phyloP scores from a whole-genome alignment of 2,113 vertebrate species.

The Ceyx margarethae region DNA sequence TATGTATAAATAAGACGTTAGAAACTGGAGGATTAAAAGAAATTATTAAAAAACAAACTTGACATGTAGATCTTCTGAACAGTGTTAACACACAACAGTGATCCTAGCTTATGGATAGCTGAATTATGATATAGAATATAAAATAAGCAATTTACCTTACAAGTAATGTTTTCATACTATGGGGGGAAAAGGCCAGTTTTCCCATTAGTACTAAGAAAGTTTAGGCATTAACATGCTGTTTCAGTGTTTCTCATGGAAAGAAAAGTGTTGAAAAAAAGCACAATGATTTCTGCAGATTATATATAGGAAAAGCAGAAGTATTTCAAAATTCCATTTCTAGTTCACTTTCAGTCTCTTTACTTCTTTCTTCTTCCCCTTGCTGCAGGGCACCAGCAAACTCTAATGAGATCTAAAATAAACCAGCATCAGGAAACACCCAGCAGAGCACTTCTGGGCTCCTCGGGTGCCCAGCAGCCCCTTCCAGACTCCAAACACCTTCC shows the following conservation, averaged over 20 bases:
- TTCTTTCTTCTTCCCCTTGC: constrained; percentile 27
- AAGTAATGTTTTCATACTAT: constrained; percentile 67
- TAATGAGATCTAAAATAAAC: constrained; percentile 34
- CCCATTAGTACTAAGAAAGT: constrained; percentile 60
- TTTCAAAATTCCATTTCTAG: constrained; percentile 65
- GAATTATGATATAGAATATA: constrained; percentile 72
- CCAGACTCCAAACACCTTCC: constrained; percentile 8
- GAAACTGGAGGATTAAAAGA: constrained; percentile 63
- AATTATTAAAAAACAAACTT: constrained; percentile 66
- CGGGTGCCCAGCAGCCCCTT: constrained; percentile 11
- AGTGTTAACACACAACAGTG: constrained; percentile 77
- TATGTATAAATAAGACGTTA: constrained; percentile 75
- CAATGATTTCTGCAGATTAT: constrained; percentile 62
- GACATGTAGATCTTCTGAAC: constrained; percentile 70
- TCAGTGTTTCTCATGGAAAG: constrained; percentile 75
- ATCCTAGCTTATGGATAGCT: constrained; percentile 76
- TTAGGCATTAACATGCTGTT: constrained; percentile 79
- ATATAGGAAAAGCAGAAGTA: constrained; percentile 69
- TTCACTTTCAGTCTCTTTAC: constrained; percentile 35
- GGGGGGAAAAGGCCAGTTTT: constrained; percentile 64
- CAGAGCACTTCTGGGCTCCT: constrained; percentile 36
- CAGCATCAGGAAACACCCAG: constrained; percentile 32
- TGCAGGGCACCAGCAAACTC: constrained; percentile 50
- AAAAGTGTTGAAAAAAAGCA: constrained; percentile 73
- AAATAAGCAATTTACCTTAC: constrained; percentile 78